phyloP scores from a whole-genome alignment of 1,140 invertebrate species.

The Cardiocondyla obscurior region DNA sequence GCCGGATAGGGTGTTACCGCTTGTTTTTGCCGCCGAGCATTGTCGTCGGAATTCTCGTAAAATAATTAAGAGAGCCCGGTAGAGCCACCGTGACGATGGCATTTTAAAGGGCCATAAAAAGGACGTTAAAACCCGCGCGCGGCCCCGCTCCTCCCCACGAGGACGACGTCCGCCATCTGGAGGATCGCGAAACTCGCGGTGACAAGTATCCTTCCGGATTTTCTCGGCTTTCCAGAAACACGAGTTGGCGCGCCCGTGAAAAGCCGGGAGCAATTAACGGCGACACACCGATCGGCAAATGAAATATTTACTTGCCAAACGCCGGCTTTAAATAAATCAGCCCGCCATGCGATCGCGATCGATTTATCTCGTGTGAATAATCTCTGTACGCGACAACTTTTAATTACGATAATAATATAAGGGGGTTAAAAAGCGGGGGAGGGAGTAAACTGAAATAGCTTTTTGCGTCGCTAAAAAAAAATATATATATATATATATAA shows the following conservation, averaged over 20 bases:
- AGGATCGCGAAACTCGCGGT: conserved; percentile 20
- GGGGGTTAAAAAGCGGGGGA: neutral
- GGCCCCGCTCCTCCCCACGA: conserved; percentile 63
- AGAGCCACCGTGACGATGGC: conserved; percentile 76
- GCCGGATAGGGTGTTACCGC: conserved; percentile 79
- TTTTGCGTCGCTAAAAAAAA: neutral
- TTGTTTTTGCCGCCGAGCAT: conserved; percentile 81
- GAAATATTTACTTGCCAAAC: neutral
- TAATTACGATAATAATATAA: neutral
- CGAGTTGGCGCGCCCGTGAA: neutral
- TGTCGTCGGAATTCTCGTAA: conserved; percentile 83
- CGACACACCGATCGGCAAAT: neutral
- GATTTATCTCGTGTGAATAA: neutral
- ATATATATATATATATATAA: no score
- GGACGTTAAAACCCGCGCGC: conserved; percentile 80
- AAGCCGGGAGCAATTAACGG: neutral
- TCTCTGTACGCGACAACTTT: neutral
- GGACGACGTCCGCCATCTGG: conserved; percentile 46
- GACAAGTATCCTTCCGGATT: neutral
- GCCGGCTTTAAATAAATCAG: neutral
- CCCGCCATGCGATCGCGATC: neutral
- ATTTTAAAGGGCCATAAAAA: conserved; percentile 83
- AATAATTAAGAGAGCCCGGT: conserved; percentile 82
- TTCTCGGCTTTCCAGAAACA: neutral
- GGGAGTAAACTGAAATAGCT: neutral